These are phyloP conservation scores for Cosmopolites sordidus DNA, from an alignment of 2,888 invertebrate species.

Conservation along the genomic window DNA sequence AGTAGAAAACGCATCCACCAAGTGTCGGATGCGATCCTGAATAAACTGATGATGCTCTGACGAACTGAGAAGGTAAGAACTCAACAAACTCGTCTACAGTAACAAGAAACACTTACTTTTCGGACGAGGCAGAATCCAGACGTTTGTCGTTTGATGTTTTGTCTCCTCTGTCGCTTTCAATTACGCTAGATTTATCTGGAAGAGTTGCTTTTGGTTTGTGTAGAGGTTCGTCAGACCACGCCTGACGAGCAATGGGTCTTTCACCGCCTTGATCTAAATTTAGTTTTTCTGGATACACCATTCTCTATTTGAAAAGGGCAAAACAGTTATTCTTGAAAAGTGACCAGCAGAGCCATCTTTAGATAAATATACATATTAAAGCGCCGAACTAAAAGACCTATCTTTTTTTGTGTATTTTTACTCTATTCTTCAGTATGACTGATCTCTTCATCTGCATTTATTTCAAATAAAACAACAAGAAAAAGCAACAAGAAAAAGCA, in stretches of 20 bases:
- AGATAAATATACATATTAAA: too few species aligned
- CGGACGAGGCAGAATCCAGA: conserved; percentile 7
- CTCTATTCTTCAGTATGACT: too few species aligned
- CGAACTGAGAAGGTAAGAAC: conserved; percentile 15
- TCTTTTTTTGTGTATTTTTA: too few species aligned
- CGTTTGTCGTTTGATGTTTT: conserved; percentile 5
- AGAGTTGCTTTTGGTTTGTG: conserved; percentile 23
- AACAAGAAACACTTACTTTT: too few species aligned
- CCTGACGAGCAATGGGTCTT: conserved; percentile 33
- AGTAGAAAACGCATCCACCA: conserved; percentile 59
- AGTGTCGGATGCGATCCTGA: conserved; percentile 52
- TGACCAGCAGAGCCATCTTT: background rate
- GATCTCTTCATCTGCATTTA: too few species aligned
- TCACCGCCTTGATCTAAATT: conserved; percentile 42
- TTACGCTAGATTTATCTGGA: conserved; percentile 1
- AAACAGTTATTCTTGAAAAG: conserved; percentile 3
- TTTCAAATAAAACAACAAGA: too few species aligned
- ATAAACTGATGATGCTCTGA: conserved; percentile 46
- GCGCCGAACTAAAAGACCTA: too few species aligned
- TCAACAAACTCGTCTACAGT: too few species aligned
- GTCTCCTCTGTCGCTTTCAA: background rate
- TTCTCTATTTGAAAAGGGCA: conserved; percentile 40
- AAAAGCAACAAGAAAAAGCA: too few species aligned
- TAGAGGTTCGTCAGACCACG: conserved; percentile 45
- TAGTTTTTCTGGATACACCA: conserved; percentile 48